These are phyloP conservation scores for Orthosia gracilis DNA, from an alignment of 2,888 invertebrate species.

Conservation along the genomic window DNA sequence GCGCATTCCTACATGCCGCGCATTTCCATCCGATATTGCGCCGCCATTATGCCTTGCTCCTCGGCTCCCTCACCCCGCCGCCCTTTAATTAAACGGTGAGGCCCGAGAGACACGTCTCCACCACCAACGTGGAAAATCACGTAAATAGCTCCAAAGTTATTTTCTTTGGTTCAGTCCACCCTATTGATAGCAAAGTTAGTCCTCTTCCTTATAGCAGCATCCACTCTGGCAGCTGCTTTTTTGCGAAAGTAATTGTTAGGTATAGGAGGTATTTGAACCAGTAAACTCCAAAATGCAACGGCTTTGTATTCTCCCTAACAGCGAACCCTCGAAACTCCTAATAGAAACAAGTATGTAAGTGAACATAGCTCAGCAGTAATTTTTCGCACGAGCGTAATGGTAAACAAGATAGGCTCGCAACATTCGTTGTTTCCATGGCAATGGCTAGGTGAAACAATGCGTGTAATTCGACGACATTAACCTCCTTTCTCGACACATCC, in stretches of 20 bases:
- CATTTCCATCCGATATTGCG: constrained; percentile 91
- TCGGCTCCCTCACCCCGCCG: constrained; percentile 84
- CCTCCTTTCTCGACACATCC: constrained; percentile 87
- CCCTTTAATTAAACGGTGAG: constrained; percentile 91
- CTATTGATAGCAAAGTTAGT: constrained; percentile 74
- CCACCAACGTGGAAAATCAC: constrained; percentile 88
- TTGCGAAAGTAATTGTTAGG: background rate
- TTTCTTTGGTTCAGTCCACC: constrained; percentile 75
- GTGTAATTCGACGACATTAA: constrained; percentile 87
- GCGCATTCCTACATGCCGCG: constrained; percentile 91
- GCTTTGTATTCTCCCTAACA: constrained; percentile 3
- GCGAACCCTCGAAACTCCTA: too few species aligned
- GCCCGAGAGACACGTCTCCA: constrained; percentile 89
- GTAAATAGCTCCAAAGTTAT: constrained; percentile 87
- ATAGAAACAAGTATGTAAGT: constrained; percentile 28
- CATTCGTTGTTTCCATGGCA: constrained; percentile 78
- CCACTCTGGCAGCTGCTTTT: constrained; percentile 14
- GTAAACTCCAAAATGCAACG: constrained; percentile 18
- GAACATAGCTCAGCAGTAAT: constrained; percentile 35
- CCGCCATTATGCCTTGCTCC: constrained; percentile 90
- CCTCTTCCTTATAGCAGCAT: constrained; percentile 62
- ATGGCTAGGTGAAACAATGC: constrained; percentile 86
- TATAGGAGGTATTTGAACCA: constrained; percentile 7
- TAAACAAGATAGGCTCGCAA: constrained; percentile 67
- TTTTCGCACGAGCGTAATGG: constrained; percentile 54